Base-by-base conservation (phyloP, 2,113 vertebrate species). In the Boulengeromyrus knoepffleri region DNA sequence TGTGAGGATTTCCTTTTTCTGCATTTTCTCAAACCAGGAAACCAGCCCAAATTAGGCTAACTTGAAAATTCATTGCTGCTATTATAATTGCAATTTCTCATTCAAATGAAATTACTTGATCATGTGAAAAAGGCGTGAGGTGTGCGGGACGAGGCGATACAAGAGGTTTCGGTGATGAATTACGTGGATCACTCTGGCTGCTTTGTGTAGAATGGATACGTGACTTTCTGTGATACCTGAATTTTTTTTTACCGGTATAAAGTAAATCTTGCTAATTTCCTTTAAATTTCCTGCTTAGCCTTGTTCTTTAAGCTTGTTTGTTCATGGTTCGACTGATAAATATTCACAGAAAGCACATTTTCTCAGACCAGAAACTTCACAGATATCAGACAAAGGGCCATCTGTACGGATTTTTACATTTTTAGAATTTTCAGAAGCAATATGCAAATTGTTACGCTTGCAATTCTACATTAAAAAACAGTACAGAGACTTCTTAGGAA, bases 371-470 rank as follows among this genome's bases (percentile, higher is more conserved):
- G 47, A n/a, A 49, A 86, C 45, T 86, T 49, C n/a, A 49, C 84
- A 50, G 45, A 49, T 50, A 49, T 27, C 84, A 86, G 19, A 86
- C 45, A 49, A 86, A 27, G 45, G n/a, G 45, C 84, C 84, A 86
- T 86, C 84, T 47, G 45, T 86, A 27, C 13, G 3, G 12, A 15
- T 85, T 86, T 49, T 47, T 49, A 27, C 47, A 47, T n/a, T 47
- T 49, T 42, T 19, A 80, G 17, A 85, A 86, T 50, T 86, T 47
- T 86, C 45, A 47, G 24, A 86, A 50, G n/a, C 84, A 47, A 27
- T 86, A 86, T 50, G 84, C 84, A 86, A 86, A 86, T 86, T 86
- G 12, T 31, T 86, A 86, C 21, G 12, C 24, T n/a, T 86, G 45
- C 7, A 47, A 50, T 7, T 21, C 84, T 85, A 49, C 84, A 86